Percentiles rank a stretch among this genome's conserved stretches.
phyloP scores from a whole-genome alignment of 2,113 vertebrate genomes.

The Pagrus major region DNA sequence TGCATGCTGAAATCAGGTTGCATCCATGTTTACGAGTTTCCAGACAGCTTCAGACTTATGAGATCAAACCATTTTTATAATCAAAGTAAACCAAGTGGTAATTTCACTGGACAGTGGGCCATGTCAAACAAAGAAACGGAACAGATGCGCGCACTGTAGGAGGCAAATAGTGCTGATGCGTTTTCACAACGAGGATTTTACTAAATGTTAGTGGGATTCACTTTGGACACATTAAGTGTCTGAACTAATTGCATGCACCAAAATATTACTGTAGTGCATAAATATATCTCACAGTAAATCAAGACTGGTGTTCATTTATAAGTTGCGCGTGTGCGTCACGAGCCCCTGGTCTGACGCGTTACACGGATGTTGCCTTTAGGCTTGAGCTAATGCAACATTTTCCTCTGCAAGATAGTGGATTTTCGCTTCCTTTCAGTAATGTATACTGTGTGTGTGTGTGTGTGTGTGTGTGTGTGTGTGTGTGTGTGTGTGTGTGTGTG shows the following conservation, averaged over 20 bases:
- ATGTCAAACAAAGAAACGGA: not conserved
- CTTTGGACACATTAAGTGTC: not conserved
- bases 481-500: not conserved
- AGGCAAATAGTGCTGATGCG: not conserved
- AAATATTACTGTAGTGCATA: conserved; percentile 10
- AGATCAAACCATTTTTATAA: conserved; percentile 34
- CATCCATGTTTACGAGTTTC: conserved; percentile 58
- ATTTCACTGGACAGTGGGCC: not conserved
- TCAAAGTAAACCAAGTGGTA: conserved; percentile 16
- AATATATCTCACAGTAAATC: conserved; percentile 33
- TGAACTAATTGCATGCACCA: conserved; percentile 1
- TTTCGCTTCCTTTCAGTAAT: not conserved
- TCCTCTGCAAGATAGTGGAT: not conserved
- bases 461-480: not conserved
- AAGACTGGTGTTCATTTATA: conserved; percentile 18
- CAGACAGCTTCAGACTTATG: conserved; percentile 42
- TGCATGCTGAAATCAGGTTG: conserved; percentile 53
- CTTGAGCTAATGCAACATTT: not conserved
- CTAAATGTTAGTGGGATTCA: not conserved
- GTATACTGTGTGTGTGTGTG: no score
- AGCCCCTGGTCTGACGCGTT: not conserved
- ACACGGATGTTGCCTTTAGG: not conserved
- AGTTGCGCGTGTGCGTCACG: conserved; percentile 8
- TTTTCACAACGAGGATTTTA: conserved; percentile 3
- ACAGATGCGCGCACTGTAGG: not conserved